Base-by-base conservation (phyloP, 2,888 invertebrate genomes). In the Lycaena phlaeas region DNA sequence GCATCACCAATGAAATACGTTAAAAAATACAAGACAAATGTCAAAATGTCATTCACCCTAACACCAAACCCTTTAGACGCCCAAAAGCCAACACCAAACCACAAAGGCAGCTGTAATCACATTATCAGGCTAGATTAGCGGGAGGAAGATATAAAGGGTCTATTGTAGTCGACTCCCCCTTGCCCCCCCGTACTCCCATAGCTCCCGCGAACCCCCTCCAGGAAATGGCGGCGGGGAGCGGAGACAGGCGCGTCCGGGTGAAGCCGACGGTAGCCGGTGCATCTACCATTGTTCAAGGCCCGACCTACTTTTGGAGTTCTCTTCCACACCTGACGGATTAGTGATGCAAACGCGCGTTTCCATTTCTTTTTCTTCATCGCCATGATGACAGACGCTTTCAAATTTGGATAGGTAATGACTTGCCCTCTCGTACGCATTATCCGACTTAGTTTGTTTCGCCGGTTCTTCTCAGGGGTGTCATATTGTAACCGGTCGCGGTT, bases 181-280 rank as follows among this genome's bases (percentile, higher is more conserved):
- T 57, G 61, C 53, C 45, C 53, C 48, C 53, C 50, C 56, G 52
- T 43, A n/a, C 50, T 49, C 48, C 52, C 53, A n/a, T n/a, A n/a
- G 48, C 52, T 46, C 49, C 54, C 55, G 56, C 49, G 41, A 41
- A n/a, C 18, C 22, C 17, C 34, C 38, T 22, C 34, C 31, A 68
- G 79, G 78, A 79, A 72, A 68, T 69, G 67, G 76, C 65, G 77
- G 81, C 69, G 69, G 67, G 64, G 68, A 68, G 64, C 77, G 73
- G 79, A 78, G 78, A 78, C 81, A 72, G 70, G 62, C 61, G 62
- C 68, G 59, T 79, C 78, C 78, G 77, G 72, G 76, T 70, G 71
- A 67, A 66, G 59, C 61, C 52, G 54, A 53, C 60, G 57, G 56
- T 48, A 53, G 58, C 48, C 45, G 48, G 45, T 46, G 50, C 53